Evolutionary conservation across 2,113 vertebrate genomes (phyloP).

Genomic region (Anoura caudifer): DNA sequence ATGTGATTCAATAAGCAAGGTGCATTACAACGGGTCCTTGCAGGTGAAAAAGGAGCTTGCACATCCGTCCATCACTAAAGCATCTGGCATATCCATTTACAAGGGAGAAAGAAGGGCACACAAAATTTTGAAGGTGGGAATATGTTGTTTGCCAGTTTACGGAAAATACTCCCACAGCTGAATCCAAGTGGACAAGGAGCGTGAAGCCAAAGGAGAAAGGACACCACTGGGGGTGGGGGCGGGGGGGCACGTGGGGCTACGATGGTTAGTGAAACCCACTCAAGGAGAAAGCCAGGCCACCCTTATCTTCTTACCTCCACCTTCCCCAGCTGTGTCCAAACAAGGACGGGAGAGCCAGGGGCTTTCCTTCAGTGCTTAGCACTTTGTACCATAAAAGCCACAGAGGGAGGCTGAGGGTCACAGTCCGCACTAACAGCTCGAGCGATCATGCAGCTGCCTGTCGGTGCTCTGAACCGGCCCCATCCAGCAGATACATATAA

Average conservation of each 20-base stretch:
- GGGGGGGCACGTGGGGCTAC: neutral
- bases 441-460: rapidly evolving
- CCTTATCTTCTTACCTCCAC: neutral
- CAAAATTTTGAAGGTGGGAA: neutral
- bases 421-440: too few relatives aligned
- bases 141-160: neutral
- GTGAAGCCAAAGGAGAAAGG: neutral
- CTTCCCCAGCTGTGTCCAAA: neutral
- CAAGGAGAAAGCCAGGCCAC: neutral
- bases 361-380: neutral
- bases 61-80: neutral
- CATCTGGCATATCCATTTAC: neutral
- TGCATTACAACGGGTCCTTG: neutral
- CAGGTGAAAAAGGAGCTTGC: neutral
- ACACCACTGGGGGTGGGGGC: neutral
- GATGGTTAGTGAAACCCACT: neutral
- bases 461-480: neutral
- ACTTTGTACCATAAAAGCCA: neutral
- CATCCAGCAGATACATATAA: rapidly evolving
- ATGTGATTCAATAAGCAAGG: neutral
- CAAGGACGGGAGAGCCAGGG: neutral
- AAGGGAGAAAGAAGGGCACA: neutral
- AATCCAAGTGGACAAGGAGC: neutral
- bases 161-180: neutral
- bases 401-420: neutral